These are phyloP conservation scores for Acropternis orthonyx DNA, from an alignment of 2,797 vertebrate species.

Conservation along the genomic window DNA sequence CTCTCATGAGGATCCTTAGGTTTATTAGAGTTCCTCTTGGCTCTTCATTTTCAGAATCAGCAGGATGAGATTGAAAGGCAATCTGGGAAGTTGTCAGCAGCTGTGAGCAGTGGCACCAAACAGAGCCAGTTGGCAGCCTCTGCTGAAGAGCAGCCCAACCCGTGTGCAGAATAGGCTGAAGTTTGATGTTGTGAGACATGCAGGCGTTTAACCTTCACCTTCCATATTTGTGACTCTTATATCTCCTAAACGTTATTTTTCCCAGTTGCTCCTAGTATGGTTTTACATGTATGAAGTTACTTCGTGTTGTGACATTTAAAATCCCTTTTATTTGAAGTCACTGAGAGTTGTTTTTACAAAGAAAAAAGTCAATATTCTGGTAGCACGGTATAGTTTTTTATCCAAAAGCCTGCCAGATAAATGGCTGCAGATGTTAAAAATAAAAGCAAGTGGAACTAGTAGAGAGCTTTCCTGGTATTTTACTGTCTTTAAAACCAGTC, in stretches of 20 bases:
- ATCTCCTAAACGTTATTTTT: not conserved
- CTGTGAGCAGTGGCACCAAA: not conserved
- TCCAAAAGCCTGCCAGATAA: not conserved
- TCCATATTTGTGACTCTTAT: not conserved
- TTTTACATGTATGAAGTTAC: not conserved
- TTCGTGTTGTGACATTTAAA: not conserved
- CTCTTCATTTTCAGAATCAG: not conserved
- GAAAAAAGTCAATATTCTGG: not conserved
- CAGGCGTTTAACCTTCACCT: not conserved
- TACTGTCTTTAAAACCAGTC: not conserved
- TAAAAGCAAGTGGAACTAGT: not conserved
- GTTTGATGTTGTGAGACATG: not conserved
- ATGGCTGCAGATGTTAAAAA: not conserved
- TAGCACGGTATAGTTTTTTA: not conserved
- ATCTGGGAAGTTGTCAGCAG: not conserved
- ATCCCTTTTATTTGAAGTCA: not conserved
- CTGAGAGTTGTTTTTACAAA: not conserved
- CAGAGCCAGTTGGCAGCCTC: not conserved
- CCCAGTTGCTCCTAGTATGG: accelerated
- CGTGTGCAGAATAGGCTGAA: not conserved
- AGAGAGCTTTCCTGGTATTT: not conserved
- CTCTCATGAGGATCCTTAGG: not conserved
- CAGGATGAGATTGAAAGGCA: not conserved
- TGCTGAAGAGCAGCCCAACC: not conserved
- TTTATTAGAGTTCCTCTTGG: not conserved